Evolutionary conservation across 2,888 invertebrate genomes (phyloP).

Genomic region (Microctonus aethiopoides): DNA sequence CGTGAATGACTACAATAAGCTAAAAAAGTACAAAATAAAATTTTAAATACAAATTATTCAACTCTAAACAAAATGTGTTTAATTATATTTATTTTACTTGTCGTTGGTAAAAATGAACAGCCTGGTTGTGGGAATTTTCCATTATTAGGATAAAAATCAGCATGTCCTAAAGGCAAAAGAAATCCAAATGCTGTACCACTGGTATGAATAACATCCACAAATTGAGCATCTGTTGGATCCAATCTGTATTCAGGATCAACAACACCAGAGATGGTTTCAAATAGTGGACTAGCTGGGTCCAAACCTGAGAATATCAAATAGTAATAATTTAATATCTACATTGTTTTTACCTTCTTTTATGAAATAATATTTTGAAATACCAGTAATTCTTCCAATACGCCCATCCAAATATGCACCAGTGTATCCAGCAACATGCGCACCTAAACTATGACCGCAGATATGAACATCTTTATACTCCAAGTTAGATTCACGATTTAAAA

Average conservation of each 20-base stretch:
- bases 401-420: constrained; percentile 52
- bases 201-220: constrained; percentile 70
- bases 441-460: constrained; percentile 53
- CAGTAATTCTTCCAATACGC: constrained; percentile 54
- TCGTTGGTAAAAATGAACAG: constrained; percentile 53
- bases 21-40: constrained; percentile 27
- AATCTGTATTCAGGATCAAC: constrained; percentile 65
- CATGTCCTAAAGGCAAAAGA: constrained; percentile 67
- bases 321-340: not conserved
- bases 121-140: constrained; percentile 56
- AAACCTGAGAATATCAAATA: constrained; percentile 49
- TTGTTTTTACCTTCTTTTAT: not conserved
- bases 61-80: not conserved
- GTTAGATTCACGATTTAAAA: constrained; percentile 56
- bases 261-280: constrained; percentile 62
- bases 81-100: constrained; percentile 44
- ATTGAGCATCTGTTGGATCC: constrained; percentile 67
- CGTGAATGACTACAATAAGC: constrained; percentile 56
- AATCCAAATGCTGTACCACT: constrained; percentile 69
- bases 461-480: constrained; percentile 57
- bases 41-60: not conserved
- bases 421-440: constrained; percentile 54
- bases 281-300: constrained; percentile 69
- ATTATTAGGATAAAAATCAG: constrained; percentile 66
- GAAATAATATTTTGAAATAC: constrained; percentile 32